Percentiles rank a stretch among this genome's conserved stretches.
Evolutionary conservation across 1,140 invertebrate species (phyloP).

Genomic region (Cydia pomonella): DNA sequence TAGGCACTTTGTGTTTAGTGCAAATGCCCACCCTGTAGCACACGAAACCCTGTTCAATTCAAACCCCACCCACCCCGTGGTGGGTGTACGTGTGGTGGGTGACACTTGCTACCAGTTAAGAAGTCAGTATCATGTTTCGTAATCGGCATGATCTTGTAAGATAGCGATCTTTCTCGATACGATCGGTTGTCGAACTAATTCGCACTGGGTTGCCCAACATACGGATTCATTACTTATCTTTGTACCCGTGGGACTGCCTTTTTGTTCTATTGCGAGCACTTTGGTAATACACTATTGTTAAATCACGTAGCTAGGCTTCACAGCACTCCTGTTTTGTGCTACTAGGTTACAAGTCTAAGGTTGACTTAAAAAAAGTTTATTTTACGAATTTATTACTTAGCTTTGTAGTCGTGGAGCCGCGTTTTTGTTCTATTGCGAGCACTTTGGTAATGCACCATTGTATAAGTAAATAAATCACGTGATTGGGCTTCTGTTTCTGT

Average conservation of each 20-base stretch:
- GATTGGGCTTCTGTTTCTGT: background rate
- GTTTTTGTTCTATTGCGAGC: conserved; percentile 4
- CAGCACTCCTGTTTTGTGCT: background rate
- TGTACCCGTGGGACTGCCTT: conserved; percentile 1
- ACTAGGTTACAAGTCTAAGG: no score
- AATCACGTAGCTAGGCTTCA: background rate
- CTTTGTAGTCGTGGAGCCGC: background rate
- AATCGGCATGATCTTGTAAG: conserved; percentile 4
- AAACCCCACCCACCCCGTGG: no score
- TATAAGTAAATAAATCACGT: background rate
- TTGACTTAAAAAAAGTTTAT: no score
- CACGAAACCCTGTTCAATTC: no score
- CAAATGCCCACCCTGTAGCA: no score
- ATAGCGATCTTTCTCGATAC: conserved; percentile 23
- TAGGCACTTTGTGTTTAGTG: no score
- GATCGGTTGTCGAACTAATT: conserved; percentile 23
- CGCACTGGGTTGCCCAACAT: conserved; percentile 17
- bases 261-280: conserved; percentile 18
- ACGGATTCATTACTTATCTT: conserved; percentile 8
- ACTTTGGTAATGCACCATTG: no score
- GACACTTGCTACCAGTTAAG: background rate
- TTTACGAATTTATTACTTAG: background rate
- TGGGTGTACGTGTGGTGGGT: no score
- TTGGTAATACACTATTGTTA: background rate
- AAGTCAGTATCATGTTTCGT: background rate